These are phyloP conservation scores for Leucophenga montana DNA, from an alignment of 2,888 invertebrate species.

Conservation along the genomic window DNA sequence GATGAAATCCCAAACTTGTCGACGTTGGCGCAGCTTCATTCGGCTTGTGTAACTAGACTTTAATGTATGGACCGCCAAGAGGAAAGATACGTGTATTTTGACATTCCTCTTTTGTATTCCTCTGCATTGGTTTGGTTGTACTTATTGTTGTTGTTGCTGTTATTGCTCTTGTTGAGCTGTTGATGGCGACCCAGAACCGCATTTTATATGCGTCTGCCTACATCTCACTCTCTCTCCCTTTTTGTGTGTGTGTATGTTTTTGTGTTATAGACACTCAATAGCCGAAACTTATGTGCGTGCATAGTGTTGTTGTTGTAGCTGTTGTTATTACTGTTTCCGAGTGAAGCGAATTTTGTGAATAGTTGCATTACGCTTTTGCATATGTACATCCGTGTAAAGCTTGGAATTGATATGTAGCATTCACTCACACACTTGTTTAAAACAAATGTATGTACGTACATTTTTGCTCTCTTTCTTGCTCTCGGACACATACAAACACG, in stretches of 20 bases:
- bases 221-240: conserved; percentile 26
- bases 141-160: conserved; percentile 37
- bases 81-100: conserved; percentile 50
- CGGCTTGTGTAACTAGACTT: conserved; percentile 55
- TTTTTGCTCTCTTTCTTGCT: no score
- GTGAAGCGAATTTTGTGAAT: conserved; percentile 19
- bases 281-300: conserved; percentile 9
- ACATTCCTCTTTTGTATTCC: conserved; percentile 57
- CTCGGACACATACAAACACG: no score
- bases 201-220: conserved; percentile 48
- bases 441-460: background rate
- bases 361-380: conserved; percentile 13
- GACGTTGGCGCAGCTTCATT: background rate
- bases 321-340: conserved; percentile 8
- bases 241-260: conserved; percentile 40
- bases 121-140: conserved; percentile 51
- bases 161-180: conserved; percentile 5
- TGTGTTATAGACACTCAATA: conserved; percentile 18
- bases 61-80: conserved; percentile 39
- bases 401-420: conserved; percentile 7
- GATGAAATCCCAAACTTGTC: conserved; percentile 2
- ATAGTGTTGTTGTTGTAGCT: conserved; percentile 1
- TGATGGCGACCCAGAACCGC: conserved; percentile 63
- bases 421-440: conserved; percentile 2
- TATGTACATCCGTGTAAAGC: background rate